A percentile compares a stretch with the other conserved stretches of the same genome.
These are phyloP conservation scores for Callionymus lyra DNA, from an alignment of 2,113 vertebrate genomes.

Conservation along the genomic window DNA sequence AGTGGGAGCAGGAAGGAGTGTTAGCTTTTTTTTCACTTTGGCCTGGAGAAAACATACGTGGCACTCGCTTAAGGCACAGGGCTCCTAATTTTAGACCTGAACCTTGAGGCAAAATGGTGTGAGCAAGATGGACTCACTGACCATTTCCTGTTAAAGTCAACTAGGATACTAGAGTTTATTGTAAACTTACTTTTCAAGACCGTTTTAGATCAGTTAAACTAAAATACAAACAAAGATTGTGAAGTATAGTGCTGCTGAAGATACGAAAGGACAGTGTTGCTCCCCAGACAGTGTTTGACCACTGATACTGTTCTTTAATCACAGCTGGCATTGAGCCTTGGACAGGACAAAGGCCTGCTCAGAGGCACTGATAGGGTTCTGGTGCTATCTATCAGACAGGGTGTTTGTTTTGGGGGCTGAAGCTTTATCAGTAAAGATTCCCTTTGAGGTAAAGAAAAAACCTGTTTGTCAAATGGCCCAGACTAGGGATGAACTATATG, in stretches of 20 bases:
- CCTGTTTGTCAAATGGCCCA: constrained; percentile 22
- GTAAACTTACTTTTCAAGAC: no score
- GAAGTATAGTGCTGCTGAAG: no score
- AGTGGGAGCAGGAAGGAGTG: no score
- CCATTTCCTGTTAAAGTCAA: constrained; percentile 17
- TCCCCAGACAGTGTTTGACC: constrained; percentile 32
- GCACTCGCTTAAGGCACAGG: constrained; percentile 21
- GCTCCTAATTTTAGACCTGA: constrained; percentile 48
- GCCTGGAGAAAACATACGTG: not conserved
- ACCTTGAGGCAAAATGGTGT: constrained; percentile 16
- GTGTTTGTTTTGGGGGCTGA: constrained; percentile 54
- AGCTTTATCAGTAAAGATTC: constrained; percentile 6
- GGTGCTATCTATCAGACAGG: constrained; percentile 39
- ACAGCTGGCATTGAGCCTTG: constrained; percentile 42
- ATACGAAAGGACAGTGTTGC: no score
- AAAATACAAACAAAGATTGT: no score
- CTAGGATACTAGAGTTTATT: not conserved
- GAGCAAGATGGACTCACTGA: constrained; percentile 26
- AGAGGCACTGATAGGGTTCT: constrained; percentile 36
- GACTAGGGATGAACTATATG: no score
- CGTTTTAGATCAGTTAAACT: no score
- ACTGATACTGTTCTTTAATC: constrained; percentile 41
- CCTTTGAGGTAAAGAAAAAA: no score
- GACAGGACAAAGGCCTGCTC: constrained; percentile 34
- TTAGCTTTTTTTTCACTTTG: no score